These are phyloP conservation scores for Lepus americanus DNA, from an alignment of 2,113 vertebrate species.

Conservation along the genomic window DNA sequence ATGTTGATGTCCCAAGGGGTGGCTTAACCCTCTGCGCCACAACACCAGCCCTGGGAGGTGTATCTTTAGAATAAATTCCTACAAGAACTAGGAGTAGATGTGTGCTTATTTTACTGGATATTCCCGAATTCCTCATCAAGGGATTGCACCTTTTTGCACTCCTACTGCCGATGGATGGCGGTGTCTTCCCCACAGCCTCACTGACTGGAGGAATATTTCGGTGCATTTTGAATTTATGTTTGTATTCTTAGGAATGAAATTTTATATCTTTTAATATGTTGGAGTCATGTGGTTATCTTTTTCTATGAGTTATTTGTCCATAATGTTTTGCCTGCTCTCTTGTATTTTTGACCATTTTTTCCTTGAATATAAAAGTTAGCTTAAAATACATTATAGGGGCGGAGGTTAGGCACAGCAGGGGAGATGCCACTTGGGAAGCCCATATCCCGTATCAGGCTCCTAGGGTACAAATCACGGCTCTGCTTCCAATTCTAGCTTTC, in stretches of 20 bases:
- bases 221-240: background rate
- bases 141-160: background rate
- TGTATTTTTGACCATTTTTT: background rate
- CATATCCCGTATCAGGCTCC: too few relatives aligned
- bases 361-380: conserved; percentile 34
- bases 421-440: too few relatives aligned
- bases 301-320: background rate
- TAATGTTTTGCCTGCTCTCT: background rate
- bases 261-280: background rate
- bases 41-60: background rate
- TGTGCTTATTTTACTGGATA: background rate
- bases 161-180: too few relatives aligned
- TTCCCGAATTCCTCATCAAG: background rate
- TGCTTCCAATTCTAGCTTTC: too few relatives aligned
- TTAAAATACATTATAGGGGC: background rate
- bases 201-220: background rate
- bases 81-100: background rate
- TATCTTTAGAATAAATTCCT: background rate
- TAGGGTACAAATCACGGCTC: too few relatives aligned
- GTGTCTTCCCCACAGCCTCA: background rate
- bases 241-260: background rate
- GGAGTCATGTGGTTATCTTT: background rate
- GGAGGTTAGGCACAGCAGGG: too few relatives aligned
- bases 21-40: too few relatives aligned
- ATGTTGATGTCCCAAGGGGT: too few relatives aligned